Base-by-base conservation (phyloP, 2,113 vertebrate genomes). In the Anolis sagrei region DNA sequence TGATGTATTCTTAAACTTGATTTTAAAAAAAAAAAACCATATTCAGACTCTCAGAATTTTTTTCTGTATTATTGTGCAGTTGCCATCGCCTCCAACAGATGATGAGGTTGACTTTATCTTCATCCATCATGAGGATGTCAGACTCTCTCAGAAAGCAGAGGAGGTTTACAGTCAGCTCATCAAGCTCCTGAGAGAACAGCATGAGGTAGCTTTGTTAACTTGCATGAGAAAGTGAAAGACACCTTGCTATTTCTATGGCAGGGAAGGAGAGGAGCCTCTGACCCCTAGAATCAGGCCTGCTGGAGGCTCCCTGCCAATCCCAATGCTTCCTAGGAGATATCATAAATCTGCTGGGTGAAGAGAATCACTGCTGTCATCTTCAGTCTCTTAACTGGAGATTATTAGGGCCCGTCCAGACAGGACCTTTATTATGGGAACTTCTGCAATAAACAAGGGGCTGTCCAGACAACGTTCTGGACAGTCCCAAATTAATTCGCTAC, bases 91-190 rank as follows among this genome's bases (percentile, higher is more conserved):
- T 36, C 97, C 97, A 79, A 97, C 97, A 54, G 98, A 99, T 81
- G 98, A 98, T 0, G 98, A 98, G 1, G 91, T 93, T 34, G 98
- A 98, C 91, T 99, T 99, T 93, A 98, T 99, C 91, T 93, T 99
- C 88, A 97, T 99, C 78, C 97, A 98, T 92, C 98, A 98, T 81
- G 97, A 97, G 27, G 98, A 99, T 25, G 94, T 98, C 68, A 96
- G 97, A 82, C 81, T 97, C 74, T 98, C 98, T 0, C 97, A 98
- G 93, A 99, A 98, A 92, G 95, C 96, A 0, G 98, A 99, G 89
- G 96, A 98, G 82, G 97, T 98, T 27, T 99, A 98, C 84, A 48
- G 93, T 1, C 98, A 98, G 23, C 96, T 99, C 78, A 94, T 95
- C 79, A 98, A 97, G 89, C 95, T 99, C 81, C 97, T 99, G 68